Evolutionary conservation across 2,113 vertebrate genomes (phyloP).

Genomic region (Phainopepla nitens): DNA sequence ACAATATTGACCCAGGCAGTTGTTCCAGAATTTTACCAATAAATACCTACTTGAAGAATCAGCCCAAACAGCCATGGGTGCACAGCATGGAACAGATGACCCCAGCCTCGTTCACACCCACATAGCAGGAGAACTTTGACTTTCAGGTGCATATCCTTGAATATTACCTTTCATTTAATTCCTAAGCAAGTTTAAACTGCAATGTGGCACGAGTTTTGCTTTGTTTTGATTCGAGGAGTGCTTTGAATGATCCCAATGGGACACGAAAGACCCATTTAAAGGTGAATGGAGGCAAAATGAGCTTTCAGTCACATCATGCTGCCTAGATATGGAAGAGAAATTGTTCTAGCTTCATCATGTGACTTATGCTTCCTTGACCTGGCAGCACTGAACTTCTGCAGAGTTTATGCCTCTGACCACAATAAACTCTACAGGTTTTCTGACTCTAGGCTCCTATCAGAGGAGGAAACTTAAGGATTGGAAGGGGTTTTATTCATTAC

Average conservation of each 20-base stretch:
- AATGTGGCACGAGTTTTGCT: neutral
- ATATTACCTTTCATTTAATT: neutral
- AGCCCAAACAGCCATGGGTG: neutral
- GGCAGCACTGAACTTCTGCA: neutral
- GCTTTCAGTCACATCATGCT: neutral
- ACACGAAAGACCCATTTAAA: neutral
- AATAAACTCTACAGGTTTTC: neutral
- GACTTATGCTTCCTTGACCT: neutral
- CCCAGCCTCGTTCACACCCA: neutral
- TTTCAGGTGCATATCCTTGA: neutral
- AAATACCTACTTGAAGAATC: neutral
- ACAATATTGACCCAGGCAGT: neutral
- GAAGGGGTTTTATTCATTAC: neutral
- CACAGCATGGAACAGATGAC: neutral
- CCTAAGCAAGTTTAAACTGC: neutral
- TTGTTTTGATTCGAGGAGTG: neutral
- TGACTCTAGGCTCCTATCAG: neutral
- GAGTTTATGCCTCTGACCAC: neutral
- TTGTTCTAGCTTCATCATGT: neutral
- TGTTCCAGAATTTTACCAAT: neutral
- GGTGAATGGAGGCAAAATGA: neutral
- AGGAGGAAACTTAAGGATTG: neutral
- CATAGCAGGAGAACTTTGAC: neutral
- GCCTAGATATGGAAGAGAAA: neutral
- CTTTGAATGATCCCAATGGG: neutral